A percentile compares a stretch with the other conserved stretches of the same genome.
phyloP scores from a whole-genome alignment of 2,888 invertebrate genomes.

The Epirrita christyi region DNA sequence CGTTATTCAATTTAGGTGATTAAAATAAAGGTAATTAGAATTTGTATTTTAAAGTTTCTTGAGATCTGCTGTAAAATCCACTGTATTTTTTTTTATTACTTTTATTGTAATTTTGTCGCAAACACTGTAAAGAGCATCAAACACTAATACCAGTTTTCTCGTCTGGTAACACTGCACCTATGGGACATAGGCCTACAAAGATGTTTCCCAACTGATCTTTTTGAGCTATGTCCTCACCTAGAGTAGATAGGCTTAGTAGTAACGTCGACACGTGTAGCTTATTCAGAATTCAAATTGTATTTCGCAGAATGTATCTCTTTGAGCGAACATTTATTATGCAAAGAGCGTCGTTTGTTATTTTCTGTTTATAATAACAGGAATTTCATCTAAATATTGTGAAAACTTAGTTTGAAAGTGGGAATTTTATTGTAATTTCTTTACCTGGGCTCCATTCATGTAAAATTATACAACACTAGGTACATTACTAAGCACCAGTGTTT shows the following conservation, averaged over 20 bases:
- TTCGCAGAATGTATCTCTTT: conserved; percentile 17
- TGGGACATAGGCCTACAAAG: background rate
- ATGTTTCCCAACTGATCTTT: background rate
- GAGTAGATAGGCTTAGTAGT: conserved; percentile 6
- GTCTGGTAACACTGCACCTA: no score
- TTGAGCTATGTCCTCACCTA: background rate
- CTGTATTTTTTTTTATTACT: no score
- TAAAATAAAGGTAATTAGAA: no score
- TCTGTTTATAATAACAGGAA: conserved; percentile 2
- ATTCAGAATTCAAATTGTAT: conserved; percentile 24
- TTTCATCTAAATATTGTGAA: conserved; percentile 5
- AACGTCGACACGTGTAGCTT: conserved; percentile 15
- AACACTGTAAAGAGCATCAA: no score
- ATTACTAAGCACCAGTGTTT: no score
- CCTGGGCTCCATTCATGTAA: no score
- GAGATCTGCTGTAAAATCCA: no score
- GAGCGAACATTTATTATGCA: conserved; percentile 15
- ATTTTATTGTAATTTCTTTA: background rate
- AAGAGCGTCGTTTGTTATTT: conserved; percentile 6
- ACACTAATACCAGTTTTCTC: no score
- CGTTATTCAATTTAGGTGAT: no score
- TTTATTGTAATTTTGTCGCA: no score
- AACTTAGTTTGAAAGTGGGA: background rate
- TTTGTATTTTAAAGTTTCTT: no score
- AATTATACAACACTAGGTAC: no score